Evolutionary conservation across 2,113 vertebrate species (phyloP).

Genomic region (Phasianus colchicus): DNA sequence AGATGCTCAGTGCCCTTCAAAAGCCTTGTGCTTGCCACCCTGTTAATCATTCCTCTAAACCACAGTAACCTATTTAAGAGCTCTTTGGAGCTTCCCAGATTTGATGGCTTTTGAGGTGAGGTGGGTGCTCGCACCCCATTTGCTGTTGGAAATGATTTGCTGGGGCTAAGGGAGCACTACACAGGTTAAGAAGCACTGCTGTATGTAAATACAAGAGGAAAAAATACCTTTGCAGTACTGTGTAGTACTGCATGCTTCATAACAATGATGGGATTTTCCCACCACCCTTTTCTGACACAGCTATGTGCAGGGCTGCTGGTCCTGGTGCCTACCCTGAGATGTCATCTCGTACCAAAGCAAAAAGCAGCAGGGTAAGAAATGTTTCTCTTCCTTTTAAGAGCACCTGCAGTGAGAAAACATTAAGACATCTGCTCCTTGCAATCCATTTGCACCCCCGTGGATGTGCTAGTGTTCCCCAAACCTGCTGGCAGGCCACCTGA

Average conservation of each 20-base stretch:
- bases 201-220: not conserved
- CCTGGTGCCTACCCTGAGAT: not conserved
- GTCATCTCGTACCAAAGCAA: accelerated
- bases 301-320: accelerated
- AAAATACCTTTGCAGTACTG: not conserved
- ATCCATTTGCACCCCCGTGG: not conserved
- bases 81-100: not conserved
- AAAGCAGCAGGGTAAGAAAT: not conserved
- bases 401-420: not conserved
- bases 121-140: not conserved
- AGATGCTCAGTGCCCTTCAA: not conserved
- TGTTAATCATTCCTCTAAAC: not conserved
- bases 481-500: not conserved
- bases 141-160: not conserved
- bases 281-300: not conserved
- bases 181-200: not conserved
- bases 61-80: not conserved
- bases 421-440: not conserved
- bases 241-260: not conserved
- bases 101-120: slow-evolving; percentile 5
- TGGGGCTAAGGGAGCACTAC: accelerated
- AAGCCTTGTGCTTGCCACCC: accelerated
- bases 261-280: not conserved
- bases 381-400: not conserved
- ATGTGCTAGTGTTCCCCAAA: not conserved